Base-by-base conservation (phyloP, 2,797 vertebrate genomes). In the Yasuhikotakia modesta region DNA sequence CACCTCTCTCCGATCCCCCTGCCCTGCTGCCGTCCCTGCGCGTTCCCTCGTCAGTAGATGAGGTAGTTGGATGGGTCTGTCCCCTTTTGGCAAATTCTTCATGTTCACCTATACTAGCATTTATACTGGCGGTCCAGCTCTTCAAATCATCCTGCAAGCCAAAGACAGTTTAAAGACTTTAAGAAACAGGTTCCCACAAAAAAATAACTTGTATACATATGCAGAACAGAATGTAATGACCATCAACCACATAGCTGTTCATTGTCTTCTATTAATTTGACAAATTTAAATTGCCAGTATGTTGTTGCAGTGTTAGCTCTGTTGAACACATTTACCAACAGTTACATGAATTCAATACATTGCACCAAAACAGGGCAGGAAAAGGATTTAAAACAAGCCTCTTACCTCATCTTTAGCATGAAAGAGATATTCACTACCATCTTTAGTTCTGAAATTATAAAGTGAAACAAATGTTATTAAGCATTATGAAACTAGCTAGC, bases 361-460 rank as follows among this genome's bases (percentile, higher is more conserved):
- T 43, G 39, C 8, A 11, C 10, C 8, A 35, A 35, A 35, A 5
- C 32, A 35, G 39, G 2, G 39, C 39, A 1, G 8, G 11, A 43
- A 43, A 43, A 43, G 2, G 6, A 39, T 43, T 58, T 58, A 0
- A 30, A 13, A 35, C 24, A 27, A 52, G 45, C 19, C 19, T 78
- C 92, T 93, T 81, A 97, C 96, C 96, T 97, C 96, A 76, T 98
- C 96, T 92, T 96, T 97, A 84, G 96, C 95, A 79, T 97, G 96
- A 82, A 97, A 95, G 82, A 98, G 91, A 90, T 95, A 97, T 86
- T 97, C 96, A 1, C 94, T 96, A 60, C 96, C 96, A 0, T 98
- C 96, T 60, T 94, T 93, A 35, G 95, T 96, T 90, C 96, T 98
- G 89, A 64, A 86, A 80, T 78, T 85, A 65, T 79, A 61, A 72